These are phyloP conservation scores for Geopemphigus sp. DNA, from an alignment of 1,140 invertebrate genomes.

Conservation along the genomic window DNA sequence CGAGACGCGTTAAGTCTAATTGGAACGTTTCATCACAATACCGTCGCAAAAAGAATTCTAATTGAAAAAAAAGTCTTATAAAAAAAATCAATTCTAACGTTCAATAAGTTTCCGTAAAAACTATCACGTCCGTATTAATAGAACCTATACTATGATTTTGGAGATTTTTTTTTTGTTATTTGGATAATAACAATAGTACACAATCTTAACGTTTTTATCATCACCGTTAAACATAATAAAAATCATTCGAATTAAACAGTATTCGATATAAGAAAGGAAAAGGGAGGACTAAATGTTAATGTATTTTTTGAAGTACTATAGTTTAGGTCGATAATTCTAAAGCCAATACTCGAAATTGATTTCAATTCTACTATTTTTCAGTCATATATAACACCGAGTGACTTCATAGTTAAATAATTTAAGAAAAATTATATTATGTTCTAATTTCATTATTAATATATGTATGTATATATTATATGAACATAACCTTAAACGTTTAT, in stretches of 20 bases:
- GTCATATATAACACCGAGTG: not conserved
- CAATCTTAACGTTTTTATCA: not conserved
- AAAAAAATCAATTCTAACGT: not conserved
- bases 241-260: not conserved
- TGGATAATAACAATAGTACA: not conserved
- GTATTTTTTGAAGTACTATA: no score
- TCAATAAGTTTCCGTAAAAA: not conserved
- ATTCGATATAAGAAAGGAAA: not conserved
- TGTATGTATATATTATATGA: no score
- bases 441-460: no score
- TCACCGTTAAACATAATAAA: conserved; percentile 16
- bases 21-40: not conserved
- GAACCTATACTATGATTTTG: not conserved
- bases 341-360: not conserved
- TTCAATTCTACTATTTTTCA: not conserved
- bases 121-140: not conserved
- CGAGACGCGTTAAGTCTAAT: not conserved
- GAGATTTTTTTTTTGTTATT: conserved; percentile 2
- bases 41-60: not conserved
- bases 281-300: no score
- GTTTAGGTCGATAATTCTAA: not conserved
- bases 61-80: not conserved
- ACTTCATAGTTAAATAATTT: no score
- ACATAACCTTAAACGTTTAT: no score
- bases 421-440: no score